phyloP scores from a whole-genome alignment of 2,797 vertebrate species.

The Knipowitschia caucasica region DNA sequence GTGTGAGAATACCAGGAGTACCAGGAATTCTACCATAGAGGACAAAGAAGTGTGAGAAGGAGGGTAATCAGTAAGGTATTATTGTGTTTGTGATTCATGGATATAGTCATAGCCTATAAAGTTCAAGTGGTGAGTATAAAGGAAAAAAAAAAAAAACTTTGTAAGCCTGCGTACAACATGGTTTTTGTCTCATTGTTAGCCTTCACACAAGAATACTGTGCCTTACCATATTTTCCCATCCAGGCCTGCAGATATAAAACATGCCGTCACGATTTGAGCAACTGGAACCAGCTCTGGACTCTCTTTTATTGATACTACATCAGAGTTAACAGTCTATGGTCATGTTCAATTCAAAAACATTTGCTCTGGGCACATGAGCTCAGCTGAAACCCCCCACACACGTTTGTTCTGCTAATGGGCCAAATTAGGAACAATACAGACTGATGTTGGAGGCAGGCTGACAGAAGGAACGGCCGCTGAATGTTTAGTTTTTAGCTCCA shows the following conservation, averaged over 20 bases:
- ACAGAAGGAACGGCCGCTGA: conserved; percentile 24
- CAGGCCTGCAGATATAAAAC: neutral
- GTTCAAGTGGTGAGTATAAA: too few species aligned
- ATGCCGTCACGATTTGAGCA: neutral
- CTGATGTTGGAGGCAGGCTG: conserved; percentile 34
- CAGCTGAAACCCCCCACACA: conserved; percentile 17
- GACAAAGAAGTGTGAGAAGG: too few species aligned
- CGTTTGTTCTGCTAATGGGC: conserved; percentile 47
- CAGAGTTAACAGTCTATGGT: conserved; percentile 7
- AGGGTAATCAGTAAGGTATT: too few species aligned
- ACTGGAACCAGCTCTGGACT: neutral
- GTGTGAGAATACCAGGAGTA: too few species aligned
- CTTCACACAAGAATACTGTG: too few species aligned
- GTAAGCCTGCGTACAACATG: too few species aligned
- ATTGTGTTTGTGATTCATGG: too few species aligned
- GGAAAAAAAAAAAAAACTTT: too few species aligned
- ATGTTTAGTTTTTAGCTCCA: conserved; percentile 51
- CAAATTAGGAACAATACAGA: conserved; percentile 41
- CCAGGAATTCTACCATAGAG: too few species aligned
- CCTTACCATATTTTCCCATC: conserved; percentile 2
- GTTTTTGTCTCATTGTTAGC: too few species aligned
- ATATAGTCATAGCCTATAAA: too few species aligned
- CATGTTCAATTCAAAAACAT: conserved; percentile 16
- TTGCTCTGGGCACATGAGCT: conserved; percentile 5
- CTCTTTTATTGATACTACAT: conserved; percentile 2